Conservation (phyloP, 2,797 vertebrate genomes). For the Parauchenoglanis ngamensis region DNA sequence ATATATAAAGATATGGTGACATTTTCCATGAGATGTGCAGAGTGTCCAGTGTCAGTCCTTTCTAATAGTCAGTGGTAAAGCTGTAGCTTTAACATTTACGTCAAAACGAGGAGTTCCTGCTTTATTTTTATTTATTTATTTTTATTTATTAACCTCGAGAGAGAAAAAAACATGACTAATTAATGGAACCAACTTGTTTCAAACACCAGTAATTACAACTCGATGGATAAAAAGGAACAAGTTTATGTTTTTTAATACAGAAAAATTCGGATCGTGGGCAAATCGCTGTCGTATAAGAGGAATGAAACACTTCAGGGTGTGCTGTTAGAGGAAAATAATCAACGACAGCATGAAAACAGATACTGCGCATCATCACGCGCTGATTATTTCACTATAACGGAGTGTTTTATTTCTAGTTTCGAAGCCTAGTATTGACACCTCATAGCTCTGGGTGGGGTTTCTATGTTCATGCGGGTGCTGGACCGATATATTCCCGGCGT, state of each 20-base stretch:
- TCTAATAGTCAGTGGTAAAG: neutral
- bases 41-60: neutral
- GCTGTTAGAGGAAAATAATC: no score
- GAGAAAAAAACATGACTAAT: no score
- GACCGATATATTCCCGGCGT: neutral
- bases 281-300: neutral
- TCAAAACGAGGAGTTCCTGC: neutral
- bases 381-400: neutral
- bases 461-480: neutral
- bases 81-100: neutral
- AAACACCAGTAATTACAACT: neutral
- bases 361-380: no score
- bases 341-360: no score
- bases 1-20: no score
- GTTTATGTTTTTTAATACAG: no score
- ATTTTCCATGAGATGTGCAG: neutral
- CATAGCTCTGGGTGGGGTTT: neutral
- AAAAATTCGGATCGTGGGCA: neutral
- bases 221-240: neutral
- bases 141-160: no score
- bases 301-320: no score
- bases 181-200: neutral
- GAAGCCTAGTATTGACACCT: neutral
- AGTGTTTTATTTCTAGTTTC: neutral
- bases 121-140: no score